These are phyloP conservation scores for Homarus americanus DNA, from an alignment of 1,140 invertebrate genomes.

Conservation along the genomic window DNA sequence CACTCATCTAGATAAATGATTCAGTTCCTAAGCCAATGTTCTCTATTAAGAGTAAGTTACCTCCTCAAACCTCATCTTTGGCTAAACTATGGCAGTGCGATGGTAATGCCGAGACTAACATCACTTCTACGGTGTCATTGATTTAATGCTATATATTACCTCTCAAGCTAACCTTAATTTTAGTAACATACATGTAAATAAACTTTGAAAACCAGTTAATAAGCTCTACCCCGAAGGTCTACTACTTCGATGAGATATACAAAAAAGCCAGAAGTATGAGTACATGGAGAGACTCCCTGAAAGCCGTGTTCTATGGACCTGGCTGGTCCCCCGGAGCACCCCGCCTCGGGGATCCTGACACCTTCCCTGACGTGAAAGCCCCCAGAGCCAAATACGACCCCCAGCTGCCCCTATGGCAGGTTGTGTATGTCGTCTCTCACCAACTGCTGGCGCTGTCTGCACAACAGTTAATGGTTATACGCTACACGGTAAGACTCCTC, in stretches of 20 bases:
- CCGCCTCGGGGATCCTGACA: conserved; percentile 33
- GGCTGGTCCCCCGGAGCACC: conserved; percentile 32
- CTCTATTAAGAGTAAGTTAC: no score
- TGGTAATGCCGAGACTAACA: no score
- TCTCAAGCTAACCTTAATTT: no score
- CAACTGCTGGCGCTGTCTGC: background rate
- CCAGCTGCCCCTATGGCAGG: background rate
- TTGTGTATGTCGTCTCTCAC: background rate
- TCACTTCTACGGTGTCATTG: no score
- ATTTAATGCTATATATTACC: no score
- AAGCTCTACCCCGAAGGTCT: background rate
- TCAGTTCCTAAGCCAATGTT: no score
- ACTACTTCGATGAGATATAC: background rate
- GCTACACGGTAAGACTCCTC: background rate
- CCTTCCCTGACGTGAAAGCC: conserved; percentile 26
- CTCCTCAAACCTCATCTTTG: no score
- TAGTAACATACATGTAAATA: no score
- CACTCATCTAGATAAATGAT: no score
- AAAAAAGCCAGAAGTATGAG: background rate
- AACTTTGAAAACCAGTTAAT: no score
- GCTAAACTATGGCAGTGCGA: no score
- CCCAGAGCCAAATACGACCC: background rate
- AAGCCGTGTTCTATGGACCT: conserved; percentile 30
- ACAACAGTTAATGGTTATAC: background rate
- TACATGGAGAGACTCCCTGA: conserved; percentile 15